phyloP scores from a whole-genome alignment of 1,140 invertebrate genomes.

The Bradynema listronoti region DNA sequence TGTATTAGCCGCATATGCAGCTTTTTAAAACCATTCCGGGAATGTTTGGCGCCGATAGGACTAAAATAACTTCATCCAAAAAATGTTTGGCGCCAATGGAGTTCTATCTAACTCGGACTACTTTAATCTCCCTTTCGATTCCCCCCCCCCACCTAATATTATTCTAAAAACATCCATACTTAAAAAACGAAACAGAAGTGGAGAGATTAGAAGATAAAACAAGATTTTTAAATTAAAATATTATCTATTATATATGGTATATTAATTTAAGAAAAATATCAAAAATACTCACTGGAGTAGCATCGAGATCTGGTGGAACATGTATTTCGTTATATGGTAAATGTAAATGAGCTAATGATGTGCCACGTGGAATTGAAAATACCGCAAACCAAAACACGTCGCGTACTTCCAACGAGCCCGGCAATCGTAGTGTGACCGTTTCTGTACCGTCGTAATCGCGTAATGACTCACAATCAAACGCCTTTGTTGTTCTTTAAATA shows the following conservation, averaged over 20 bases:
- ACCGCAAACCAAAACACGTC: conserved; percentile 56
- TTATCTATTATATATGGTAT: no score
- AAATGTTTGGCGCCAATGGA: no score
- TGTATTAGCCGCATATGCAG: no score
- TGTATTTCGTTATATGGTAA: conserved; percentile 45
- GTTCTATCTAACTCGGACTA: no score
- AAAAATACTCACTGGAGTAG: conserved; percentile 31
- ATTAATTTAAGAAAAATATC: no score
- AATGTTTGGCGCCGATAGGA: no score
- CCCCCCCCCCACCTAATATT: no score
- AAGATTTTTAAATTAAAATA: not conserved
- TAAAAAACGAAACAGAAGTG: no score
- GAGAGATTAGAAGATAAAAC: conserved; percentile 6
- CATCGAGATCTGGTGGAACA: conserved; percentile 40
- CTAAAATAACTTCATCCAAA: no score
- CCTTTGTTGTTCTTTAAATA: conserved; percentile 16
- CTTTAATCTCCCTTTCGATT: no score
- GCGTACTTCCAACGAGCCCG: conserved; percentile 48
- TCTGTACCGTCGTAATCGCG: conserved; percentile 51
- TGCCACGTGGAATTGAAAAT: conserved; percentile 35
- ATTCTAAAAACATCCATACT: no score
- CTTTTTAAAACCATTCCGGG: no score
- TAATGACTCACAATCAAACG: conserved; percentile 52
- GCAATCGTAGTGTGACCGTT: conserved; percentile 44
- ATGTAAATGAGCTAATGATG: conserved; percentile 38